Evolutionary conservation across 2,888 invertebrate genomes (phyloP).

Genomic region (Hypercompe scribonia): DNA sequence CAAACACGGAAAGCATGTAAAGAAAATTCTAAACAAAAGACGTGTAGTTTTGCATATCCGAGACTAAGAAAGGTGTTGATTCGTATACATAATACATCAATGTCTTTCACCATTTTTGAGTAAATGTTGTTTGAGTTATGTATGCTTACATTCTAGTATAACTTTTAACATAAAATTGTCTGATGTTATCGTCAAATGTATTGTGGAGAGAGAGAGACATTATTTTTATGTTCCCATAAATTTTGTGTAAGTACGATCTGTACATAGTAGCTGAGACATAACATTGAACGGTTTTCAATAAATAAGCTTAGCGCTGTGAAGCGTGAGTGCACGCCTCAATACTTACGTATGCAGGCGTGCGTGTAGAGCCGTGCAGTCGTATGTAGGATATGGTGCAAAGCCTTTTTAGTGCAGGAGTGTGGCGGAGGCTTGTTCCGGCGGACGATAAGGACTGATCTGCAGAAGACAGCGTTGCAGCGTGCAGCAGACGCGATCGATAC

Average conservation of each 20-base stretch:
- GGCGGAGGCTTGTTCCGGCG: constrained; percentile 73
- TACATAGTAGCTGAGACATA: constrained; percentile 54
- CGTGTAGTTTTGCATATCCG: background rate
- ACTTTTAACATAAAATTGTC: constrained; percentile 34
- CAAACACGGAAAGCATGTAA: background rate
- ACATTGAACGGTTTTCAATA: constrained; percentile 69
- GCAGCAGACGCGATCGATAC: constrained; percentile 85
- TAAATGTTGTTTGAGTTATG: background rate
- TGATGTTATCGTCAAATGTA: constrained; percentile 39
- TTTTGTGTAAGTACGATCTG: constrained; percentile 49
- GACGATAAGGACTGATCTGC: constrained; percentile 85
- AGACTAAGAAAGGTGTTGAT: background rate
- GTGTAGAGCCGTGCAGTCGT: constrained; percentile 54
- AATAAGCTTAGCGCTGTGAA: constrained; percentile 68
- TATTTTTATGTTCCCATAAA: constrained; percentile 59
- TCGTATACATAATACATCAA: background rate
- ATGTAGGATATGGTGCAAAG: constrained; percentile 68
- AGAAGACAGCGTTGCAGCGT: constrained; percentile 84
- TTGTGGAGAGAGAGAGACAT: constrained; percentile 40
- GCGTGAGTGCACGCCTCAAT: constrained; percentile 67
- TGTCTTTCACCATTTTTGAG: background rate
- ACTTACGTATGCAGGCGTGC: constrained; percentile 64
- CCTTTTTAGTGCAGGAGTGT: constrained; percentile 70
- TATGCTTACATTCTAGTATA: constrained; percentile 6
- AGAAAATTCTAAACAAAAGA: background rate